These are phyloP conservation scores for Ostrea denselamellosa DNA, from an alignment of 1,140 invertebrate species.

Conservation along the genomic window DNA sequence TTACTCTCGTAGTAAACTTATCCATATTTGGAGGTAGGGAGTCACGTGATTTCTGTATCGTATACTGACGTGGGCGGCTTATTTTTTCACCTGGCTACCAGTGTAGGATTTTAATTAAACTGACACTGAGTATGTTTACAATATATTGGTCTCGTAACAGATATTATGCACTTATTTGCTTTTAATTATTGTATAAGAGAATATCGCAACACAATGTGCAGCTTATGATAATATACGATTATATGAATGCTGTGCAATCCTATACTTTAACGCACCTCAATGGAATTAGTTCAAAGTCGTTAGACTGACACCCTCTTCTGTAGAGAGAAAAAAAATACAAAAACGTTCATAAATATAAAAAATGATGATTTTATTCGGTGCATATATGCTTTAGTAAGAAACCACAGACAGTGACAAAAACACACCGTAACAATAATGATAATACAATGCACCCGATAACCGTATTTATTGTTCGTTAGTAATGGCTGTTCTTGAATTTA, in stretches of 20 bases:
- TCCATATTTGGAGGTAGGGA: neutral
- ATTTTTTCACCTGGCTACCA: conserved; percentile 1
- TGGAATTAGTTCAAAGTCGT: neutral
- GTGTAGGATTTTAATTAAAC: neutral
- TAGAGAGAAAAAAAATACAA: too few species aligned
- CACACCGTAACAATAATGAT: too few species aligned
- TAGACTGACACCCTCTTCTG: neutral
- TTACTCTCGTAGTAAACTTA: neutral
- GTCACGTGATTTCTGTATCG: conserved; percentile 10
- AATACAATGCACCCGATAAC: too few species aligned
- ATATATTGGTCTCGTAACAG: neutral
- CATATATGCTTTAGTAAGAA: neutral
- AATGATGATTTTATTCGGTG: neutral
- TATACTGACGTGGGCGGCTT: conserved; percentile 23
- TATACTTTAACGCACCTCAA: neutral
- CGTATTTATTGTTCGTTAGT: too few species aligned
- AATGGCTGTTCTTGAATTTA: too few species aligned
- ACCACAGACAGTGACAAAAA: neutral
- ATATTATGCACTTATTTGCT: neutral
- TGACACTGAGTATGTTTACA: neutral
- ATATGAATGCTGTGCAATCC: neutral
- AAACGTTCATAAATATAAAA: too few species aligned
- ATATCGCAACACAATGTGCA: neutral
- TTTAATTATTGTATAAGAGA: neutral
- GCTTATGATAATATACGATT: neutral